Evolutionary conservation across 2,888 invertebrate species (phyloP), one percentile per base, ranked within the genome.

Genomic region (Leucophora obtusa): DNA sequence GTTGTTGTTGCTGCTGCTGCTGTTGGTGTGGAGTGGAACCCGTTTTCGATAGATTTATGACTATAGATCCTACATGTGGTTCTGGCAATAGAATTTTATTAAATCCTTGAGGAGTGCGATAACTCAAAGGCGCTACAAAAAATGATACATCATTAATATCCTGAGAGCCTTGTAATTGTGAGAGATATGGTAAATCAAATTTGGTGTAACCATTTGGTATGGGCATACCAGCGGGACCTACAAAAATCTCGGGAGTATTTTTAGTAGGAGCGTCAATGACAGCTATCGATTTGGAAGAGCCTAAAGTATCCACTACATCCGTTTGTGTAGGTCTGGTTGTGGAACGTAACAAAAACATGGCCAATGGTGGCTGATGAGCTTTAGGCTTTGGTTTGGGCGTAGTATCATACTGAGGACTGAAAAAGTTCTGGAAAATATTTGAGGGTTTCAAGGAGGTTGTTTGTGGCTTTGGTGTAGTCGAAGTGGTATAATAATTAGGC

Each of bases 61-160:
- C 95, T 4, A 96, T 95, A 0, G 96, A 96, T 0, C 96, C 96
- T 0, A 96, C 96, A 85, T 96, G 96, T 0, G 96, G 96, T 14
- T 96, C 94, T 0, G 96, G 96, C 87, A 96, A 93, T 0, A 96
- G 94, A 82, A 96, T 96, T 90, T 96, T 96, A 0, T 95, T 94
- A 86, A 95, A 96, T 3, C 96, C 96, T 60, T 93, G 92, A 0
- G 96, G 96, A n/a, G 96, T 94, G 83, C 94, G 94, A 86, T 96
- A 96, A 86, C 95, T 96, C 24, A 96, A 89, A 0, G 96, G 96
- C 0, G 96, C 96, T 8, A 96, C 96, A 85, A 96, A 96, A 89
- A 96, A 96, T 0, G 96, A 95, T 0, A 96, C 88, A 83, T 95
- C 94, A 69, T 93, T 93, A 1, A 95, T 92, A 89, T 95, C 95